These are phyloP conservation scores for Eucriotettix oculatus DNA, from an alignment of 2,888 invertebrate species.

Conservation along the genomic window DNA sequence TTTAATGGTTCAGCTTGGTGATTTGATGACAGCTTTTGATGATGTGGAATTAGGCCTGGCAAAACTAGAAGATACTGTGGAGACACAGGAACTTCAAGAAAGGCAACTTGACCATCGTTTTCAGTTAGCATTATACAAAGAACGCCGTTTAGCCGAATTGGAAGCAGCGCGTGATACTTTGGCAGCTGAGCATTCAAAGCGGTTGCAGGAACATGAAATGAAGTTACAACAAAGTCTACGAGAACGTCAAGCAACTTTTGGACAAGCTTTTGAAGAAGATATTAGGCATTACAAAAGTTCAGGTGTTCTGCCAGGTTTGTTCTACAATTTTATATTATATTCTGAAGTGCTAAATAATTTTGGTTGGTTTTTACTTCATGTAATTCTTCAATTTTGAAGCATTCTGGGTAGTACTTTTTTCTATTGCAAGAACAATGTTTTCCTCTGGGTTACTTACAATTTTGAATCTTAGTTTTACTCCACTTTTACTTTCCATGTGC, in stretches of 20 bases:
- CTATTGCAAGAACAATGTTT: no score
- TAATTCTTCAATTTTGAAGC: background rate
- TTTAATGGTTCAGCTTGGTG: constrained; percentile 30
- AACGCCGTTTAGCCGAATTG: constrained; percentile 42
- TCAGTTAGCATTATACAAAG: constrained; percentile 51
- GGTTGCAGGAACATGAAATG: constrained; percentile 36
- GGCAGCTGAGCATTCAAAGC: constrained; percentile 37
- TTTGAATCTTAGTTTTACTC: no score
- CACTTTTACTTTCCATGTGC: no score
- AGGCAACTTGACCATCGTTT: constrained; percentile 54
- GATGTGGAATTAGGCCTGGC: constrained; percentile 46
- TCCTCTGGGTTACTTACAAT: no score
- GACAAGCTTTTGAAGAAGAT: constrained; percentile 51
- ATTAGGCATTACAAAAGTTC: constrained; percentile 42
- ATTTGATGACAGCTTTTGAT: constrained; percentile 38
- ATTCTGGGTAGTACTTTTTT: background rate
- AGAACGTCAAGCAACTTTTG: constrained; percentile 50
- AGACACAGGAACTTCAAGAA: constrained; percentile 49
- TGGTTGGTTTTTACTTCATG: constrained; percentile 8
- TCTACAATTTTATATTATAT: constrained; percentile 1
- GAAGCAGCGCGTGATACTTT: constrained; percentile 38
- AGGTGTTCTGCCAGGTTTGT: constrained; percentile 29
- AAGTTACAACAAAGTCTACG: constrained; percentile 35
- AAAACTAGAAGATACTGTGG: constrained; percentile 49
- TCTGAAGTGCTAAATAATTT: background rate